phyloP scores from a whole-genome alignment of 2,797 vertebrate species.

The Lindbergichthys nudifrons region DNA sequence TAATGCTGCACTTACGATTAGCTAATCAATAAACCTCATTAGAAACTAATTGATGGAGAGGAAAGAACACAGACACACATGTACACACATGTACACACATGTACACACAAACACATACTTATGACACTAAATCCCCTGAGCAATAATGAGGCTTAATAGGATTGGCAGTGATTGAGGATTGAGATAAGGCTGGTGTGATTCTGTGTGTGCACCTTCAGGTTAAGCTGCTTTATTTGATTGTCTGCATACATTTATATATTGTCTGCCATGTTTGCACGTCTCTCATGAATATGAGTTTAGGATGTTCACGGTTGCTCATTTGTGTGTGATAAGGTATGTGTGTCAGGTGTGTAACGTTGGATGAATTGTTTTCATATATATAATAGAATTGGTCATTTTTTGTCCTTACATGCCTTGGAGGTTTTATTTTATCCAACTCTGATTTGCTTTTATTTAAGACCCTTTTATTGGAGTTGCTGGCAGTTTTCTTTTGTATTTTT shows the following conservation, averaged over 20 bases:
- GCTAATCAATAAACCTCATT: constrained; percentile 60
- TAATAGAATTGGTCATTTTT: background rate
- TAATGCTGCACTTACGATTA: constrained; percentile 63
- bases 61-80: constrained; percentile 1
- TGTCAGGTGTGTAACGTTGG: constrained; percentile 27
- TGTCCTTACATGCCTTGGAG: too few relatives aligned
- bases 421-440: background rate
- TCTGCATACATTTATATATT: background rate
- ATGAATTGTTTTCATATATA: constrained; percentile 26
- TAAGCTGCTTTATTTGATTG: background rate
- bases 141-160: constrained; percentile 36
- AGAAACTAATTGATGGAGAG: constrained; percentile 48
- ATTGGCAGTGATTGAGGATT: constrained; percentile 23
- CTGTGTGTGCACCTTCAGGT: background rate
- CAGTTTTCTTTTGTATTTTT: background rate
- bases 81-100: background rate
- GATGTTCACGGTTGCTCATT: constrained; percentile 5
- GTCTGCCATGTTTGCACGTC: background rate
- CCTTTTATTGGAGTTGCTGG: background rate
- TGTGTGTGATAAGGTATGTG: constrained; percentile 26
- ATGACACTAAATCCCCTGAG: background rate
- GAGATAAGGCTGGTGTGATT: background rate
- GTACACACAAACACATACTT: constrained; percentile 5
- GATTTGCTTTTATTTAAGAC: background rate
- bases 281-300: constrained; percentile 1